Evolutionary conservation across 2,797 vertebrate species (phyloP), one percentile per base, ranked within the genome.

Genomic region (Micrastur ruficollis): DNA sequence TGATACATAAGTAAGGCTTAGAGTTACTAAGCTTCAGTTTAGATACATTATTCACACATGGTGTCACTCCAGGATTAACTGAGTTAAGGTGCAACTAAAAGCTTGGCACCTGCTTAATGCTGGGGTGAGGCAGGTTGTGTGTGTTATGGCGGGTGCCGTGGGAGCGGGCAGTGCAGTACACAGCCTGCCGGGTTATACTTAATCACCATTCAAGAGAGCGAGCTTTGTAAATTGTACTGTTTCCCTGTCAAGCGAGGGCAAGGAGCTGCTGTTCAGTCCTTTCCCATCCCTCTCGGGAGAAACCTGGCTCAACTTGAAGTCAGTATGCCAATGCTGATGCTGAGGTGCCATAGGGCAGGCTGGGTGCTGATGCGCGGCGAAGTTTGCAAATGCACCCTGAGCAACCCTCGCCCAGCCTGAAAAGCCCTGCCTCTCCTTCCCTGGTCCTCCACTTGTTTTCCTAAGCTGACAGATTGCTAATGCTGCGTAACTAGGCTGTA

Each of bases 1-100:
- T 16, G 36, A 15, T n/a, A 2, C 12, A 56, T 38, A 75, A 52
- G 22, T 26, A 29, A 29, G 40, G 49, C 15, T 14, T n/a, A n/a
- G 55, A 68, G 14, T 29, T 13, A 34, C 14, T 2, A 23, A 25
- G 10, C 11, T 31, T 25, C 21, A 6, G 47, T 55, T 42, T 2
- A 66, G 61, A 7, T 50, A 8, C 4, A 2, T 50, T 38, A 19
- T 4, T 36, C 36, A 14, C 3, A 9, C 8, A 1, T 2, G 19
- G 49, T 4, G 40, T 61, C 25, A 20, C 32, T 12, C 15, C 1
- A 4, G 32, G 62, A 12, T 38, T 36, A 52, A 29, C 29, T 15
- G 1, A 0, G 56, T 6, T 25, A 5, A 21, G n/a, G 46, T 59
- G 40, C 46, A 66, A 26, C 63, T 31, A 23, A 38, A n/a, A 36